Evolutionary conservation across 2,888 invertebrate species (phyloP), one percentile per base, ranked within the genome.

Genomic region (Saturnia pavonia): DNA sequence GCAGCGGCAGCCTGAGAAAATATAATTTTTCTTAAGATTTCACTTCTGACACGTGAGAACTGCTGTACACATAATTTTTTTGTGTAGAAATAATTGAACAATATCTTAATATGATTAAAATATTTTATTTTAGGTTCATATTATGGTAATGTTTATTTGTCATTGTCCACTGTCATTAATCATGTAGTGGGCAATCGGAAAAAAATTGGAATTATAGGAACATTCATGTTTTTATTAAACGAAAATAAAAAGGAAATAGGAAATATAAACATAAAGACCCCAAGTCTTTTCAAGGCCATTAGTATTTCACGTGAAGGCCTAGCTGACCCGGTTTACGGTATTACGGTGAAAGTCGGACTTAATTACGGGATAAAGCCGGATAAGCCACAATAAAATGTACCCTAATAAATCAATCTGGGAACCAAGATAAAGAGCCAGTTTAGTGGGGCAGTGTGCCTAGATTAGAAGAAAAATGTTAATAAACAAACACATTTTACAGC

Each of bases 351-450:
- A 87, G 81, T 83, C 84, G 75, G 78, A 86, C 85, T 88, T 89
- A 89, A 89, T 89, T 89, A 88, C 85, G 76, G 87, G 88, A 86
- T 88, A 88, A 86, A 82, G 80, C 76, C 77, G 83, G 82, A 82
- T 87, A 86, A 87, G 85, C 86, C 82, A 82, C 83, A 85, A 82
- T 85, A 85, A 85, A 87, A 84, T 81, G 80, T 75, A 85, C 85
- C 88, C 78, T 82, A 82, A 85, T 88, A 88, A 87, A 88, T 89
- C 89, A 89, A 89, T 89, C 89, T 70, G 74, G 65, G 70, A 72
- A 74, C 75, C 76, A 74, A 85, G 85, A 87, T 87, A 86, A 85
- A 83, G 81, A 77, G 74, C 74, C 69, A 63, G 72, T 72, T n/a
- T 74, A 75, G 42, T 43, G 63, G 27, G 34, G 27, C 51, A 60